phyloP scores from a whole-genome alignment of 2,888 invertebrate species.

The Hetaerina titia region DNA sequence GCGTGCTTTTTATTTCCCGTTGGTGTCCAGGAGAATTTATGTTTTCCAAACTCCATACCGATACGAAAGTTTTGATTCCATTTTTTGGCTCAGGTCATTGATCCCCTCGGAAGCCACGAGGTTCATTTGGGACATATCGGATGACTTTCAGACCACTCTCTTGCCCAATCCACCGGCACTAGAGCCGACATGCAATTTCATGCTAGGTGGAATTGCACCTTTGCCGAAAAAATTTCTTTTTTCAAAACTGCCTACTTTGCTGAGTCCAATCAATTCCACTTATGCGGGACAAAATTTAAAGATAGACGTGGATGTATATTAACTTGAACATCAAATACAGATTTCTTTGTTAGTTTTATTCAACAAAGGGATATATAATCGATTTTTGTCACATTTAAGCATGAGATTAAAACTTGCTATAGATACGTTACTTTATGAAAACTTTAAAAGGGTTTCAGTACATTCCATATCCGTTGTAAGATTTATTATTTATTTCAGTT shows the following conservation, averaged over 20 bases:
- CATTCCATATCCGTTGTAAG: too few relatives aligned
- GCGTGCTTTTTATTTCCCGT: too few relatives aligned
- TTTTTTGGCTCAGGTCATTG: background rate
- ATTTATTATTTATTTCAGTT: too few relatives aligned
- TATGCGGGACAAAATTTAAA: background rate
- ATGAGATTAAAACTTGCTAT: too few relatives aligned
- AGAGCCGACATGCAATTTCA: background rate
- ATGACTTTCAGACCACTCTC: background rate
- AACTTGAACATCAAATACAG: background rate
- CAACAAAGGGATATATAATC: too few relatives aligned
- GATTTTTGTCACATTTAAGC: too few relatives aligned
- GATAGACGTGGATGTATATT: background rate
- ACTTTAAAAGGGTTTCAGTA: too few relatives aligned
- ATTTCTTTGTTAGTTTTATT: background rate
- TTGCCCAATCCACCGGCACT: background rate
- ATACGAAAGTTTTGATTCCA: background rate
- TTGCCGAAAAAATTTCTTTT: background rate
- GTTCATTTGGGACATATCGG: background rate
- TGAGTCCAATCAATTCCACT: background rate
- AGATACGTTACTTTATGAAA: too few relatives aligned
- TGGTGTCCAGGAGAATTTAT: too few relatives aligned
- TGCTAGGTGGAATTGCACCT: background rate
- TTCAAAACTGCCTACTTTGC: background rate
- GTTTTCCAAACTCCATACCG: background rate
- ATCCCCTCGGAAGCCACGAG: background rate